Conservation (phyloP, 2,113 vertebrate genomes). For the Gymnobelideus leadbeateri region DNA sequence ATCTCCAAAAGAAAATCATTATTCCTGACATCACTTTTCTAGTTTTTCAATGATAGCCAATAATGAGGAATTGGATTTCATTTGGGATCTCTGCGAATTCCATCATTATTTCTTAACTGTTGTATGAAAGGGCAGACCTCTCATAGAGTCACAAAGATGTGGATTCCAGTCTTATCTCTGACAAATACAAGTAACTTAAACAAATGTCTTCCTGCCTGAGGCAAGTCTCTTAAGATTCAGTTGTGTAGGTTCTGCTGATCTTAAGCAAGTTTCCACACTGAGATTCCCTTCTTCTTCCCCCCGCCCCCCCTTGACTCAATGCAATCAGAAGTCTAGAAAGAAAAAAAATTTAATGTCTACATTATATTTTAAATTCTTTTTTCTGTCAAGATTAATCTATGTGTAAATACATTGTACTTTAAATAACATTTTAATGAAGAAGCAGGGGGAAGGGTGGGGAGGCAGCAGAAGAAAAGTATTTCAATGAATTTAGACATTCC, state of each 20-base stretch:
- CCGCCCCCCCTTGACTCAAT: neutral
- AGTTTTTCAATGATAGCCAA: neutral
- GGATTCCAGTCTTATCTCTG: neutral
- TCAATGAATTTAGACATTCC: slow-evolving; percentile 43
- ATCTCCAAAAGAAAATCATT: slow-evolving; percentile 57
- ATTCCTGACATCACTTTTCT: slow-evolving; percentile 59
- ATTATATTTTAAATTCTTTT: neutral
- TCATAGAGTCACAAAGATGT: neutral
- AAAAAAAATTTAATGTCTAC: neutral
- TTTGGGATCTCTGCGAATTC: neutral
- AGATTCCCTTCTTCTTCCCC: neutral
- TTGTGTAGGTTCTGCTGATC: neutral
- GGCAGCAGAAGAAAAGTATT: neutral
- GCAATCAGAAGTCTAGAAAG: neutral
- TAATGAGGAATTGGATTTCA: neutral
- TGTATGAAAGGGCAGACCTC: neutral
- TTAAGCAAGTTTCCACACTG: neutral
- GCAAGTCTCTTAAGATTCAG: neutral
- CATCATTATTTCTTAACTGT: neutral
- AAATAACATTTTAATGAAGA: neutral
- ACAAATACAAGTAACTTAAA: neutral
- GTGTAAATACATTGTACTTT: neutral
- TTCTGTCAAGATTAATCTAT: neutral
- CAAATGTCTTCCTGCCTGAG: neutral
- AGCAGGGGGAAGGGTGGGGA: neutral